phyloP scores from a whole-genome alignment of 2,113 vertebrate species.

The Ammodytes dubius region DNA sequence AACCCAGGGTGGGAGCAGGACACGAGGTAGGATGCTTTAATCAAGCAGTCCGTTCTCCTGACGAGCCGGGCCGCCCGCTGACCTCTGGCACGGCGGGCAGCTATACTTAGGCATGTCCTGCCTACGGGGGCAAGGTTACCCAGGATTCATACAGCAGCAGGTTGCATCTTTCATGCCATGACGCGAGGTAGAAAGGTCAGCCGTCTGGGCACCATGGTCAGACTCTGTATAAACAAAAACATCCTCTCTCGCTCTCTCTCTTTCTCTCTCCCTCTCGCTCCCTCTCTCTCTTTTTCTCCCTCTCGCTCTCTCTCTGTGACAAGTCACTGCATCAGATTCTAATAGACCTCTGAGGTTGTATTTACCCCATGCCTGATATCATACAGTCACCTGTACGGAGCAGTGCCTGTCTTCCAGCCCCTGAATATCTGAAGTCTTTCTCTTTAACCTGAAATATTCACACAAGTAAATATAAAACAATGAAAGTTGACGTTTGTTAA shows the following conservation, averaged over 20 bases:
- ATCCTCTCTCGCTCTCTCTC: no score
- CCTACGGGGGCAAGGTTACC: slow-evolving; percentile 61
- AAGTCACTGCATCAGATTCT: slow-evolving; percentile 21
- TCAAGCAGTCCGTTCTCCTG: slow-evolving; percentile 13
- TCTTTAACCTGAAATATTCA: background rate
- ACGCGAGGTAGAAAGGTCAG: slow-evolving; percentile 69
- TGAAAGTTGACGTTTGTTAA: no score
- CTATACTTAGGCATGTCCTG: slow-evolving; percentile 53
- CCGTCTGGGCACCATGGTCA: slow-evolving; percentile 49
- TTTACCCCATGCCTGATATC: slow-evolving; percentile 1
- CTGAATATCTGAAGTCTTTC: background rate
- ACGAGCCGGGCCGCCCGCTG: slow-evolving; percentile 23
- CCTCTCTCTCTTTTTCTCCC: no score
- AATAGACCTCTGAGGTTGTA: slow-evolving; percentile 7
- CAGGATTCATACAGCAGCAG: slow-evolving; percentile 72
- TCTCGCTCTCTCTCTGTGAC: slow-evolving; percentile 9
- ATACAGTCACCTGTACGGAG: background rate
- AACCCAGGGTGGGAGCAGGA: slow-evolving; percentile 6
- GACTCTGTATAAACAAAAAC: slow-evolving; percentile 31
- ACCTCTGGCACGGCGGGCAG: slow-evolving; percentile 50
- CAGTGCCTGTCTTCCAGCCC: background rate
- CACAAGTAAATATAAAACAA: background rate
- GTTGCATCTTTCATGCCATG: slow-evolving; percentile 62
- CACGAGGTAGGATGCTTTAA: slow-evolving; percentile 20
- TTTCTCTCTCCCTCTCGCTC: no score